Conservation (phyloP, 1,140 invertebrate genomes). For the Aphidius gifuensis region DNA sequence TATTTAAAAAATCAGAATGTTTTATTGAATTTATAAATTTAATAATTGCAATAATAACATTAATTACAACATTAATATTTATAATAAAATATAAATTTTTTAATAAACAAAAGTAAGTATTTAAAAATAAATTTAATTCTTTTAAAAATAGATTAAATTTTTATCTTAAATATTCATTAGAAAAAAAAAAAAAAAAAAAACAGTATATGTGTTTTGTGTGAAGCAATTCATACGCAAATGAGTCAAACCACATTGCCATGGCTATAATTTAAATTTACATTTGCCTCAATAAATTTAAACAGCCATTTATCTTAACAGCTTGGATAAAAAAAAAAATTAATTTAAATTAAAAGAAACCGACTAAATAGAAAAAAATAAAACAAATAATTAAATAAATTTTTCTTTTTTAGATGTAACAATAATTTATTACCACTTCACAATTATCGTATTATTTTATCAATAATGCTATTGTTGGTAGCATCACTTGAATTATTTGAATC, state of each 20-base stretch:
- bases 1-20: slow-evolving; percentile 29
- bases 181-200: neutral
- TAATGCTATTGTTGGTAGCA: slow-evolving; percentile 27
- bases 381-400: slow-evolving; percentile 5
- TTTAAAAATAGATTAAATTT: slow-evolving; percentile 4
- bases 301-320: too few species aligned
- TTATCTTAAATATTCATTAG: neutral
- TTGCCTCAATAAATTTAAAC: too few species aligned
- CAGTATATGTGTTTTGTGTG: too few species aligned
- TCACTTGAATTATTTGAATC: slow-evolving; percentile 36
- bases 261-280: too few species aligned
- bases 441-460: slow-evolving; percentile 31
- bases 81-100: slow-evolving; percentile 30
- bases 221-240: too few species aligned
- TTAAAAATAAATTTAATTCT: neutral
- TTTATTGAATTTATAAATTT: slow-evolving; percentile 35
- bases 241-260: too few species aligned
- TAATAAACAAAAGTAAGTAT: slow-evolving; percentile 31
- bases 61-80: slow-evolving; percentile 24
- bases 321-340: too few species aligned
- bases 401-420: slow-evolving; percentile 24
- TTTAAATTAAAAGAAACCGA: too few species aligned
- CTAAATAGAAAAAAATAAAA: neutral
- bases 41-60: slow-evolving; percentile 23
- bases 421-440: slow-evolving; percentile 33